Percentiles rank a stretch among this genome's conserved stretches.
Conservation (phyloP, 92 coral and sea anemone genomes). For the Actinostola sp. region DNA sequence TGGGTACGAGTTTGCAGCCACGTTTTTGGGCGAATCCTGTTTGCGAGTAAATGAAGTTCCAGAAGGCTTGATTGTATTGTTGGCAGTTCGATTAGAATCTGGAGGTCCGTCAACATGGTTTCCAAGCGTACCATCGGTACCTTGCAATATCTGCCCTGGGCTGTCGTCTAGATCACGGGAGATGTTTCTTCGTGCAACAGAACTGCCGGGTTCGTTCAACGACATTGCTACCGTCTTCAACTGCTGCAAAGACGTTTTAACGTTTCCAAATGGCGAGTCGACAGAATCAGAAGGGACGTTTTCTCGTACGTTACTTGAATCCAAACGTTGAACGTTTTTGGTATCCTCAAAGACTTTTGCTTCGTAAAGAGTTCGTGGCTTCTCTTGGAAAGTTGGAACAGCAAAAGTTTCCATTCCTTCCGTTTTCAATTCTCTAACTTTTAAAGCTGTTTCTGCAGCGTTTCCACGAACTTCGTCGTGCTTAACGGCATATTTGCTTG, state of each 20-base stretch:
- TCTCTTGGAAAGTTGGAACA: slow-evolving; percentile 3
- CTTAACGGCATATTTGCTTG: slow-evolving; percentile 34
- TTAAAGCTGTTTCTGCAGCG: slow-evolving; percentile 8
- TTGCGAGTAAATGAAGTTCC: slow-evolving; percentile 9
- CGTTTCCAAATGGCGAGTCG: slow-evolving; percentile 10
- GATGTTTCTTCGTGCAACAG: neutral
- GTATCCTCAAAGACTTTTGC: neutral
- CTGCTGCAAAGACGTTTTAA: slow-evolving; percentile 9
- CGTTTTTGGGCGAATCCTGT: neutral
- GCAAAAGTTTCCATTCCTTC: slow-evolving; percentile 21
- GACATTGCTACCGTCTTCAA: slow-evolving; percentile 22
- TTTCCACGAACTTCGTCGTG: neutral
- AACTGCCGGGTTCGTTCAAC: slow-evolving; percentile 8
- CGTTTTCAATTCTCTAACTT: slow-evolving; percentile 15
- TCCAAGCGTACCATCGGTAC: no score
- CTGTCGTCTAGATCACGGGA: neutral
- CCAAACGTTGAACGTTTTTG: neutral
- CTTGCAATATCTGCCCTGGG: neutral
- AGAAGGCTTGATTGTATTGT: slow-evolving; percentile 5
- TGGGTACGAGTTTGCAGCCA: neutral
- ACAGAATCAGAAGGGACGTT: neutral
- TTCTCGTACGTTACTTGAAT: no score
- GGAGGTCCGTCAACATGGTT: slow-evolving; percentile 11
- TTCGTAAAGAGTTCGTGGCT: slow-evolving; percentile 21
- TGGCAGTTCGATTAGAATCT: neutral